Evolutionary conservation across 2,113 vertebrate genomes (phyloP).

Genomic region (Austrofundulus limnaeus): DNA sequence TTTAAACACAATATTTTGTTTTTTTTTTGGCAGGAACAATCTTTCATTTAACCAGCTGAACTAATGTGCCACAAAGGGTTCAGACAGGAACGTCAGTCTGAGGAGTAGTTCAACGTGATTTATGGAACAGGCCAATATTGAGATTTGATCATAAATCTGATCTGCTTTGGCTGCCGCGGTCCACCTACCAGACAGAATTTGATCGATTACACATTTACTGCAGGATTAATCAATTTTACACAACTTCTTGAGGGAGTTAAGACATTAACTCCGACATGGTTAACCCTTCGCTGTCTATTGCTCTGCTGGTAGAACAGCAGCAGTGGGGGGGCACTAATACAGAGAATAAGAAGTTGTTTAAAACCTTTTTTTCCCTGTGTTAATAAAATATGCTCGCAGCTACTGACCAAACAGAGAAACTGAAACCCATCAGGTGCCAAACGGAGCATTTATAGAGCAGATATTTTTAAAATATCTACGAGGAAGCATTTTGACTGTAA

Average conservation of each 20-base stretch:
- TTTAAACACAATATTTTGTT: constrained; percentile 22
- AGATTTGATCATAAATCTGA: constrained; percentile 37
- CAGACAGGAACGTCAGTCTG: background rate
- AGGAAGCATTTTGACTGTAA: background rate
- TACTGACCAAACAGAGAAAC: background rate
- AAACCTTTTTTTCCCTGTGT: too few relatives aligned
- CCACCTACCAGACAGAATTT: constrained; percentile 7
- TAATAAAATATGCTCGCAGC: too few relatives aligned
- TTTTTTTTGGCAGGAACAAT: constrained; percentile 11
- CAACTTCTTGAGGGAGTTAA: background rate
- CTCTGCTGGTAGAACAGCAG: background rate
- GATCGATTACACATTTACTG: constrained; percentile 27
- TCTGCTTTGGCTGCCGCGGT: constrained; percentile 2
- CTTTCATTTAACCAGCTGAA: constrained; percentile 27
- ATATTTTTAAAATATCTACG: background rate
- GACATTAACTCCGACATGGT: constrained; percentile 1
- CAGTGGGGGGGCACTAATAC: background rate
- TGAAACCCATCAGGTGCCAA: background rate
- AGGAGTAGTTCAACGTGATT: constrained; percentile 10
- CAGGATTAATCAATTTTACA: constrained; percentile 28
- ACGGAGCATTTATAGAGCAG: background rate
- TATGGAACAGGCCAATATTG: constrained; percentile 31
- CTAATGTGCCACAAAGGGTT: constrained; percentile 17
- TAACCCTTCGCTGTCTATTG: background rate
- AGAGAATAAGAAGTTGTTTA: background rate